Percentiles rank a stretch among this genome's conserved stretches.
phyloP scores from a whole-genome alignment of 2,797 vertebrate genomes.

The Astyanax mexicanus region DNA sequence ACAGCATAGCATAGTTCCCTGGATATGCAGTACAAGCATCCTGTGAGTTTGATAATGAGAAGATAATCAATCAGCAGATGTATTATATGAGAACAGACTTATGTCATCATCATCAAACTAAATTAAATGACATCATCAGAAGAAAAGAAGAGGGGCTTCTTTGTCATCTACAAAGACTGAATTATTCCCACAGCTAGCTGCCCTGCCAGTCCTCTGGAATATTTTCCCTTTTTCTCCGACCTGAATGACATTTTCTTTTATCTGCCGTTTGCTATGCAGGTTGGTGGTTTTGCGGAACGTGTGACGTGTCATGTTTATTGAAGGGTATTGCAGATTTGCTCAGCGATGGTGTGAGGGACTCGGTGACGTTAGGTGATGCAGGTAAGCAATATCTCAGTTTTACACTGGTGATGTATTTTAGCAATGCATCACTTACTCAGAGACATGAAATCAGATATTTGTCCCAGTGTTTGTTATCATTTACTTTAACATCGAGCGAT shows the following conservation, averaged over 20 bases:
- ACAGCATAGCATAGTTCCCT: background rate
- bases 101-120: background rate
- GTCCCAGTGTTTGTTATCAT: conserved; percentile 10
- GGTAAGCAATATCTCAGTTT: background rate
- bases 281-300: conserved; percentile 9
- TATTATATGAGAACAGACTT: background rate
- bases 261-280: conserved; percentile 16
- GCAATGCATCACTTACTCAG: conserved; percentile 24
- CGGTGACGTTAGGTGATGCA: conserved; percentile 21
- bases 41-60: background rate
- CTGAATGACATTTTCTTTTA: conserved; percentile 24
- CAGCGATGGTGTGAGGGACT: conserved; percentile 18
- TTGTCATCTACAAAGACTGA: background rate
- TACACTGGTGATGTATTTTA: conserved; percentile 9
- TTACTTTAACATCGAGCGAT: conserved; percentile 17
- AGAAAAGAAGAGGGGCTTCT: background rate
- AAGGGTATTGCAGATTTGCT: background rate
- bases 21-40: too few species aligned
- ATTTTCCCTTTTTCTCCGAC: background rate
- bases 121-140: background rate
- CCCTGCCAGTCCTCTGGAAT: background rate
- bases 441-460: conserved; percentile 39
- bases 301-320: conserved; percentile 23
- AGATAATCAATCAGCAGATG: background rate
- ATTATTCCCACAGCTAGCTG: background rate